A percentile compares a stretch with the other conserved stretches of the same genome.
Evolutionary conservation across 1,140 invertebrate genomes (phyloP).

Genomic region (Procambarus clarkii): DNA sequence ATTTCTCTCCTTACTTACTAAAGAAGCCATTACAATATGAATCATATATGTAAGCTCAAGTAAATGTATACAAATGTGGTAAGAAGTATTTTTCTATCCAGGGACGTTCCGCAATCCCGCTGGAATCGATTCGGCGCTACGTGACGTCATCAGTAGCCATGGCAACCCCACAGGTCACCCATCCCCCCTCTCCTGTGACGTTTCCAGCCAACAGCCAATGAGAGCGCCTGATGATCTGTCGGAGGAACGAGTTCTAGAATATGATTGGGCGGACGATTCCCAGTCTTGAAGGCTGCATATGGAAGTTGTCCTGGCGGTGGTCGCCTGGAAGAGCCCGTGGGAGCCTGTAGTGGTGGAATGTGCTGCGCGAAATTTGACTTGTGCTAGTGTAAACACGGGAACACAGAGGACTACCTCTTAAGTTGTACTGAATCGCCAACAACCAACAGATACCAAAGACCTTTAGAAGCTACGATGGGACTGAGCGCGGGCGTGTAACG

Average conservation of each 20-base stretch:
- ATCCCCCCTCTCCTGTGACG: constrained; percentile 37
- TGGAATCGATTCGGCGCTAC: constrained; percentile 60
- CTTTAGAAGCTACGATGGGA: constrained; percentile 22
- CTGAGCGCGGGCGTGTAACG: neutral
- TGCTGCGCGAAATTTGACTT: constrained; percentile 33
- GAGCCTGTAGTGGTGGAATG: constrained; percentile 49
- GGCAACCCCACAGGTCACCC: constrained; percentile 34
- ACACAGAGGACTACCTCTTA: neutral
- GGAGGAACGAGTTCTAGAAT: constrained; percentile 50
- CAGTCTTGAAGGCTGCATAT: constrained; percentile 60
- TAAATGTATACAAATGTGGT: neutral
- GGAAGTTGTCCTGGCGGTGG: constrained; percentile 36
- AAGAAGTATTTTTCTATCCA: neutral
- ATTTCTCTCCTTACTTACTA: neutral
- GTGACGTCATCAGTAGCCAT: constrained; percentile 65
- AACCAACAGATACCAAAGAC: neutral
- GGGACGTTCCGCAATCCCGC: constrained; percentile 17
- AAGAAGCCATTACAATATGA: neutral
- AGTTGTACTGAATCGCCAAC: neutral
- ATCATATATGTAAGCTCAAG: neutral
- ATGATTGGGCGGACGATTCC: constrained; percentile 56
- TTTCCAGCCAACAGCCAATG: constrained; percentile 46
- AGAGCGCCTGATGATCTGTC: neutral
- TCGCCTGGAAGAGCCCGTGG: constrained; percentile 50
- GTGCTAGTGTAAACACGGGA: constrained; percentile 20